Percentiles rank a stretch among this genome's conserved stretches.
Evolutionary conservation across 2,113 vertebrate genomes (phyloP).

Genomic region (Cavia aperea): DNA sequence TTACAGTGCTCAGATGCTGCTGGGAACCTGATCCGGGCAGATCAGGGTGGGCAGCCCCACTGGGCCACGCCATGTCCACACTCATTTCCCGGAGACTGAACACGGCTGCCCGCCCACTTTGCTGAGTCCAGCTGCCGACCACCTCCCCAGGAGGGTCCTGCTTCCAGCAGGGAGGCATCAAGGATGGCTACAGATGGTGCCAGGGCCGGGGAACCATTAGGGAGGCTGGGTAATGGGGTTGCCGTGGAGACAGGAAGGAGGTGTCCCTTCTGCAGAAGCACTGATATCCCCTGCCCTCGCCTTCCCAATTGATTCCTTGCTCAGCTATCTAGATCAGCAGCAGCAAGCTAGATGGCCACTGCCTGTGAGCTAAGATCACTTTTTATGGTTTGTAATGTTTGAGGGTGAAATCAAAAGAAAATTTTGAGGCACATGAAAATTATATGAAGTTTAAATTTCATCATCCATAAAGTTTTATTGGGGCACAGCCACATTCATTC

Average conservation of each 20-base stretch:
- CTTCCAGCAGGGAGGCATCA: background rate
- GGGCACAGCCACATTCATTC: background rate
- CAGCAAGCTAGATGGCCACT: background rate
- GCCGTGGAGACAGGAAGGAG: background rate
- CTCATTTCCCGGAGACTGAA: constrained; percentile 72
- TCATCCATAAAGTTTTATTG: constrained; percentile 32
- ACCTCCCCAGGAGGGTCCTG: background rate
- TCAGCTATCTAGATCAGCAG: background rate
- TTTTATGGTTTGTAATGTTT: background rate
- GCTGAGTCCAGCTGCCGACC: constrained; percentile 42
- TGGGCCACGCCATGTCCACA: constrained; percentile 63
- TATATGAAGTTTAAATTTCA: constrained; percentile 1
- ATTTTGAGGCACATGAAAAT: background rate
- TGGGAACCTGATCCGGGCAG: constrained; percentile 72
- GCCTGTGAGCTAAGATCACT: background rate
- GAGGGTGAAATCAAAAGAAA: background rate
- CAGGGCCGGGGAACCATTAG: background rate
- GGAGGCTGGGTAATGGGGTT: background rate
- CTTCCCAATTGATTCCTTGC: background rate
- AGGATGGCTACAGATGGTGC: background rate
- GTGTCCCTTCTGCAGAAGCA: background rate
- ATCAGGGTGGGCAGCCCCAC: constrained; percentile 67
- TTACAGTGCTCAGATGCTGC: constrained; percentile 77
- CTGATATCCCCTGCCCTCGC: background rate
- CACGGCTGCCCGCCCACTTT: constrained; percentile 54